Conservation (phyloP, 2,888 invertebrate species). For the Thymelicus acteon region DNA sequence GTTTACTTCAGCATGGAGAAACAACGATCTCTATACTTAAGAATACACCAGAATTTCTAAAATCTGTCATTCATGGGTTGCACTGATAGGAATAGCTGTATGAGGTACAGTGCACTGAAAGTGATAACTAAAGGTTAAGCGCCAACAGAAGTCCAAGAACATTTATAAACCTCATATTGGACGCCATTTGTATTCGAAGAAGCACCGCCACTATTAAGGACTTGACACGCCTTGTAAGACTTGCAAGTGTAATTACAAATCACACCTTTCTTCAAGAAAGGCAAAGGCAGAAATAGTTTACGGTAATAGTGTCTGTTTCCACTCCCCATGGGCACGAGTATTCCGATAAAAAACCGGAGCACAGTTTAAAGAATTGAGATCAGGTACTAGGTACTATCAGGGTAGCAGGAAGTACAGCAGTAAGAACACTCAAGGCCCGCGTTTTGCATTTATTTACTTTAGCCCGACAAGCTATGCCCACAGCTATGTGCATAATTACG, state of each 20-base stretch:
- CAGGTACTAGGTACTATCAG: too few species aligned
- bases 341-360: neutral
- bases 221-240: neutral
- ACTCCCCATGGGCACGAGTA: neutral
- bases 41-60: too few species aligned
- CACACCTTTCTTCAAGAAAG: neutral
- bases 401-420: constrained; percentile 10
- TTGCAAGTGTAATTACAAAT: neutral
- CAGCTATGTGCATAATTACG: constrained; percentile 14
- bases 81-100: too few species aligned
- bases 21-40: too few species aligned
- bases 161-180: too few species aligned
- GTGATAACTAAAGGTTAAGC: too few species aligned
- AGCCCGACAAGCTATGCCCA: constrained; percentile 2
- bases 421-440: constrained; percentile 6
- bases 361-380: neutral
- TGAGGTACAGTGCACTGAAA: too few species aligned
- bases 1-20: too few species aligned
- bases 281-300: neutral
- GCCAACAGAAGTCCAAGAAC: too few species aligned
- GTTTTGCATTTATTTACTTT: constrained; percentile 30
- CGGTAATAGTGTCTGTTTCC: neutral
- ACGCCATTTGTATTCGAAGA: too few species aligned
- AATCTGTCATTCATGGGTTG: too few species aligned
- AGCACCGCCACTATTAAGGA: too few species aligned